Percentiles rank a stretch among this genome's conserved stretches.
Evolutionary conservation across 2,113 vertebrate genomes (phyloP).

Genomic region (Syrmaticus mikado): DNA sequence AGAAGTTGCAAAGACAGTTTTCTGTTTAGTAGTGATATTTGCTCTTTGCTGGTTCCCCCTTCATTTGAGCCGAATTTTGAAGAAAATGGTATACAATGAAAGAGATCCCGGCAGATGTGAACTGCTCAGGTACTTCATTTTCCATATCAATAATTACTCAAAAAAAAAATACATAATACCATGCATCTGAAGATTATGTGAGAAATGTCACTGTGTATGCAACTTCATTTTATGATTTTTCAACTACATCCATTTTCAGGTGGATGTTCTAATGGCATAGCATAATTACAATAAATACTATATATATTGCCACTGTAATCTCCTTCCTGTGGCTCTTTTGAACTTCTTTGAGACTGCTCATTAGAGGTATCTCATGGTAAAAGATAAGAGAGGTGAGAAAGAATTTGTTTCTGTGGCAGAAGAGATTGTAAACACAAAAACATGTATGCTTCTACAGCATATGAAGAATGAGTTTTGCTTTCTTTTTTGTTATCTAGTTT

Average conservation of each 20-base stretch:
- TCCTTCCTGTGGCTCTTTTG: background rate
- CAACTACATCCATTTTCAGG: background rate
- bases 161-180: background rate
- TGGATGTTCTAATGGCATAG: background rate
- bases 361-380: background rate
- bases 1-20: slow-evolving; percentile 97
- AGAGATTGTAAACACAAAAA: background rate
- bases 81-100: slow-evolving; percentile 83
- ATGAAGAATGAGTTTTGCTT: slow-evolving; percentile 13
- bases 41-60: slow-evolving; percentile 98
- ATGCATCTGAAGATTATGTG: background rate
- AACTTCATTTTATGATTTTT: background rate
- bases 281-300: background rate
- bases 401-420: background rate
- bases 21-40: slow-evolving; percentile 97
- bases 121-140: slow-evolving; percentile 84
- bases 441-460: rapidly evolving
- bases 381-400: background rate
- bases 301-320: background rate
- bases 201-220: background rate
- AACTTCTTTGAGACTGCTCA: background rate
- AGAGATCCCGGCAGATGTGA: slow-evolving; percentile 86
- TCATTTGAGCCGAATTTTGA: slow-evolving; percentile 93
- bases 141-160: background rate
- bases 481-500: slow-evolving; percentile 80